Evolutionary conservation across 2,797 vertebrate species (phyloP).

Genomic region (Pseudocheirus occidentalis): DNA sequence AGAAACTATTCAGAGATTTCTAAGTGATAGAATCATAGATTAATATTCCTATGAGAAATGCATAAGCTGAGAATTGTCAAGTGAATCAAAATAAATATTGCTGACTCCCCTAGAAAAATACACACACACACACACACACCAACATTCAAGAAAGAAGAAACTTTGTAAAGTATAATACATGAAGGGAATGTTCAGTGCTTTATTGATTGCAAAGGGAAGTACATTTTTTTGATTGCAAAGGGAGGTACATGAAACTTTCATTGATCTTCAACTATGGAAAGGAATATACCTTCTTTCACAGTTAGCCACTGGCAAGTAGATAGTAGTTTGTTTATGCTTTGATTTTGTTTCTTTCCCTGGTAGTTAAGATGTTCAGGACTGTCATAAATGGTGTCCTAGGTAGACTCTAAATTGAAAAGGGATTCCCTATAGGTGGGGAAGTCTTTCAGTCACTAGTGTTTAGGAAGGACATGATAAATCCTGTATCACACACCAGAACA

Average conservation of each 20-base stretch:
- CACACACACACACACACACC: not conserved
- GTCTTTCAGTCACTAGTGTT: not conserved
- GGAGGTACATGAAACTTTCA: not conserved
- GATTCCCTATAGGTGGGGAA: not conserved
- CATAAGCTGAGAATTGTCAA: not conserved
- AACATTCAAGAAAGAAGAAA: not conserved
- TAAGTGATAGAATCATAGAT: not conserved
- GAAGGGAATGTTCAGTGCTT: not conserved
- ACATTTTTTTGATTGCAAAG: not conserved
- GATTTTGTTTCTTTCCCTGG: too few species aligned
- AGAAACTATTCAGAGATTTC: slow-evolving; percentile 23
- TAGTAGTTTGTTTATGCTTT: too few species aligned
- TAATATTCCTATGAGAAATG: not conserved
- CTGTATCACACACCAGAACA: not conserved
- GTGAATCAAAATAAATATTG: not conserved
- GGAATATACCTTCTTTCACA: not conserved
- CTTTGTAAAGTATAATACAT: not conserved
- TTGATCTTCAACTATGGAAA: not conserved
- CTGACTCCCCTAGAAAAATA: not conserved
- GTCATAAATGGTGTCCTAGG: not conserved
- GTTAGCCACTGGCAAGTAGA: not conserved
- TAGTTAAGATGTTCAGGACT: not conserved
- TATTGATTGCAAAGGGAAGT: not conserved
- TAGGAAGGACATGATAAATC: not conserved
- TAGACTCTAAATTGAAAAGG: not conserved